Evolutionary conservation across 2,113 vertebrate species (phyloP).

Genomic region (Mormoops blainvillei): DNA sequence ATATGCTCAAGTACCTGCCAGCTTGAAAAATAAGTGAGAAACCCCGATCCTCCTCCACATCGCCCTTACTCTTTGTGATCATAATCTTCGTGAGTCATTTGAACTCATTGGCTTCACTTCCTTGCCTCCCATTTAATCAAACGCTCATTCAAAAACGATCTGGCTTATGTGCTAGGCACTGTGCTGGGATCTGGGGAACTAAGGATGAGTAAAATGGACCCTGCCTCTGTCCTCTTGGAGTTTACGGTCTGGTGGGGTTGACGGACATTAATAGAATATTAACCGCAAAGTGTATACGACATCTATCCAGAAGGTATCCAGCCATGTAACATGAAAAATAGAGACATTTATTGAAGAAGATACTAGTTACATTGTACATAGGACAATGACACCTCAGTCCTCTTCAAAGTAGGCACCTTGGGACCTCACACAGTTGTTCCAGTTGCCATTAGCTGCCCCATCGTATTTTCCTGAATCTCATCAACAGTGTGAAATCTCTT

Average conservation of each 20-base stretch:
- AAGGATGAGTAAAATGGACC: background rate
- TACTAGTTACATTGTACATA: too few relatives aligned
- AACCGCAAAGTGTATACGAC: background rate
- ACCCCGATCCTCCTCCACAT: background rate
- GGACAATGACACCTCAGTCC: too few relatives aligned
- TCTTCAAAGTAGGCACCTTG: too few relatives aligned
- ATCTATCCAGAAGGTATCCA: too few relatives aligned
- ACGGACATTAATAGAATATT: slow-evolving; percentile 7
- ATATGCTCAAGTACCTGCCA: background rate
- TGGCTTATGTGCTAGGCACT: background rate
- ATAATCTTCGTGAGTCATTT: background rate
- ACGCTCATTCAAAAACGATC: background rate
- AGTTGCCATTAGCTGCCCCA: too few relatives aligned
- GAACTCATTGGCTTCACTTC: background rate
- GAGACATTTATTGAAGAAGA: too few relatives aligned
- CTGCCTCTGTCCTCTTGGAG: background rate
- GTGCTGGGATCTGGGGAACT: background rate
- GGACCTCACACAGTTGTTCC: too few relatives aligned
- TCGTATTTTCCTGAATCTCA: too few relatives aligned
- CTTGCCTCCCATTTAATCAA: background rate
- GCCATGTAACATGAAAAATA: too few relatives aligned
- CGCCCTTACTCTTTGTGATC: background rate
- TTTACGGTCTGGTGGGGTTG: background rate
- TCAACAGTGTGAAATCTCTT: too few relatives aligned
- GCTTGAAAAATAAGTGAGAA: background rate